Conservation (phyloP, 2,113 vertebrate species). For the Oreotrochilus melanogaster region DNA sequence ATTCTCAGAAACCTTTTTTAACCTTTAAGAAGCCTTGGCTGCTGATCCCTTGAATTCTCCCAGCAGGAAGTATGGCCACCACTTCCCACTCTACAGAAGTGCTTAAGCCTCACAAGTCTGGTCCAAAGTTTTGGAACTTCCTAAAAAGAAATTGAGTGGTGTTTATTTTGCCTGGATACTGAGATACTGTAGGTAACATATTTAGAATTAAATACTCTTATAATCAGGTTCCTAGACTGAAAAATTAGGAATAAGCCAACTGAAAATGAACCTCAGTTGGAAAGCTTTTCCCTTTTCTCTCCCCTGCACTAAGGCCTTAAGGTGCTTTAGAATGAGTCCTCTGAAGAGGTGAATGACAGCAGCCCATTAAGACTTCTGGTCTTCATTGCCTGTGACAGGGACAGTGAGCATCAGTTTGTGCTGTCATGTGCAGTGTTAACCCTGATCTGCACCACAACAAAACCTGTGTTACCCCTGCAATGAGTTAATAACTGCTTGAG, state of each 20-base stretch:
- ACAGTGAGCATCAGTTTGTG: neutral
- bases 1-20: neutral
- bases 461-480: neutral
- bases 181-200: neutral
- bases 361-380: neutral
- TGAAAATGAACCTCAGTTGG: neutral
- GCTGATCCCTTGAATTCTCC: neutral
- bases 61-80: neutral
- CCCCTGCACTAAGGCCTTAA: neutral
- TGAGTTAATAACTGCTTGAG: neutral
- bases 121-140: neutral
- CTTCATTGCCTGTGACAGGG: neutral
- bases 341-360: neutral
- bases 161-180: neutral
- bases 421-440: neutral
- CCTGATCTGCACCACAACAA: neutral
- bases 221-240: neutral
- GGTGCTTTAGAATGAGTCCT: neutral
- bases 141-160: neutral
- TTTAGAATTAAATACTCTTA: neutral
- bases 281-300: neutral
- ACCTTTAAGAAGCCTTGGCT: neutral
- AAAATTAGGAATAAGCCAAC: neutral
- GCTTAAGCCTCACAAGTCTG: neutral
- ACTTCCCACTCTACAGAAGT: neutral